Conservation (phyloP, 2,888 invertebrate genomes). For the Rotaria socialis region DNA sequence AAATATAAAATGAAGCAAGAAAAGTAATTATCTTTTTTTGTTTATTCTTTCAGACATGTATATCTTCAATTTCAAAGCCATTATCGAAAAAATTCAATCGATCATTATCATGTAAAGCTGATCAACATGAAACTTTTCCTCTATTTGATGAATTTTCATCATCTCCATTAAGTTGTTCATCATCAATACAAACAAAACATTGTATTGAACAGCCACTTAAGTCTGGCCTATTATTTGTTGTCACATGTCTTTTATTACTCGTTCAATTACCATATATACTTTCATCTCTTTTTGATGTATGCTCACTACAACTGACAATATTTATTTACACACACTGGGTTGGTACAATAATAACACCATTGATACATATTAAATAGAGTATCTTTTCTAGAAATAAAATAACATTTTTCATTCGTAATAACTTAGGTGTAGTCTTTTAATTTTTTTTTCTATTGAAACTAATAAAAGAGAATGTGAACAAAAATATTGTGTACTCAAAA, state of each 20-base stretch:
- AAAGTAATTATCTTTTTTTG: too few species aligned
- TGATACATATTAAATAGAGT: background rate
- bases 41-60: background rate
- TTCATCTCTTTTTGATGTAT: background rate
- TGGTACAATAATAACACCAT: background rate
- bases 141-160: slow-evolving; percentile 4
- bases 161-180: background rate
- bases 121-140: background rate
- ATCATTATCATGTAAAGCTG: background rate
- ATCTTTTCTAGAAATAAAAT: too few species aligned
- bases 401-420: too few species aligned
- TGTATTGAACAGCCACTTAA: background rate
- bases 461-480: too few species aligned
- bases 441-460: too few species aligned
- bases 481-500: too few species aligned
- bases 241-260: background rate
- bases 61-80: background rate
- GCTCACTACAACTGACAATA: background rate
- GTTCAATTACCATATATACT: background rate
- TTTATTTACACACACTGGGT: slow-evolving; percentile 17
- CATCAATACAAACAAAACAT: background rate
- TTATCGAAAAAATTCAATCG: background rate
- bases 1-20: background rate
- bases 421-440: too few species aligned
- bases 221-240: background rate